Evolutionary conservation across 1,140 invertebrate genomes (phyloP).

Genomic region (Sinella curviseta): DNA sequence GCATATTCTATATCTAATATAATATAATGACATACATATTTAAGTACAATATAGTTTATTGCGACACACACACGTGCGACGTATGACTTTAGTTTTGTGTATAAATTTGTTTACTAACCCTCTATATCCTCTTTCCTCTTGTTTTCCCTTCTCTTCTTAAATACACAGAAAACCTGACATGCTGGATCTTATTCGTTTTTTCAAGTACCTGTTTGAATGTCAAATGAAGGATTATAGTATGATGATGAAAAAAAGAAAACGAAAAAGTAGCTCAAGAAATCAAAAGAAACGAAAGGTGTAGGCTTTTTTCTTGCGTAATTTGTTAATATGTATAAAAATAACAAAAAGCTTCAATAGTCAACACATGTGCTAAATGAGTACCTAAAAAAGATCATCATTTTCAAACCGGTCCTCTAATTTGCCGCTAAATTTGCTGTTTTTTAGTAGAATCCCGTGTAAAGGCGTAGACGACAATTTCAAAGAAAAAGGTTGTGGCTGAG

Average conservation of each 20-base stretch:
- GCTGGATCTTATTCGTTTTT: constrained; percentile 3
- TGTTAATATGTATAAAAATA: not conserved
- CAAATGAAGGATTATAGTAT: not conserved
- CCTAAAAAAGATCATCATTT: no score
- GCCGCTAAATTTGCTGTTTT: not conserved
- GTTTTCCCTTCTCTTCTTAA: no score
- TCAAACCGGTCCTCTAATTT: not conserved
- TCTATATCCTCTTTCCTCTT: no score
- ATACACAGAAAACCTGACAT: no score
- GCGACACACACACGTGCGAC: not conserved
- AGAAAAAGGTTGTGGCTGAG: no score
- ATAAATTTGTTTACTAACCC: no score
- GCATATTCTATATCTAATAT: no score
- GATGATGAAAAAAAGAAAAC: not conserved
- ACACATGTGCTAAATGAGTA: constrained; percentile 27
- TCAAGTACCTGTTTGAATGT: constrained; percentile 23
- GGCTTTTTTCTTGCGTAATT: no score
- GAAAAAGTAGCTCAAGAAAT: constrained; percentile 4
- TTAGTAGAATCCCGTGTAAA: no score
- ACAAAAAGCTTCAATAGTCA: constrained; percentile 13
- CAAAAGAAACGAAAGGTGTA: not conserved
- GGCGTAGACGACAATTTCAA: no score
- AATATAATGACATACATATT: no score
- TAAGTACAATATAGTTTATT: not conserved
- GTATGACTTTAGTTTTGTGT: not conserved